Base-by-base conservation (phyloP, 2,113 vertebrate species). In the Podarcis raffonei region DNA sequence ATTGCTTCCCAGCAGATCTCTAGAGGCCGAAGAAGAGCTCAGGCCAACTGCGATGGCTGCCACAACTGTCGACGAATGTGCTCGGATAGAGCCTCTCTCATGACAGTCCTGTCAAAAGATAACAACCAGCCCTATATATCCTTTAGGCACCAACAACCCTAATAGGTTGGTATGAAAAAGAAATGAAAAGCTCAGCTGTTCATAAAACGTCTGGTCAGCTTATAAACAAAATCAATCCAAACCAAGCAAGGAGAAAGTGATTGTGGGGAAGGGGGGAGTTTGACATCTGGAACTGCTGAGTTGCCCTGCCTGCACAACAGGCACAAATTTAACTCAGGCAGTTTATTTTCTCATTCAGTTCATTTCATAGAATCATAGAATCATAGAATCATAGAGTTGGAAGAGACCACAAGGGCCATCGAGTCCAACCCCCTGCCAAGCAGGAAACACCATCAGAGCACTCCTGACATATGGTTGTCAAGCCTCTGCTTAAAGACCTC, bases 91-190 rank as follows among this genome's bases (percentile, higher is more conserved):
- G 88, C 85, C 92, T 94, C 93, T 91, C 93, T 91, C 82, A 89
- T 95, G 94, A 96, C 90, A 95, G 92, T n/a, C 86, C 89, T 91
- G 90, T 95, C 94, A 94, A 95, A 93, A 92, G 90, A 86, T 87
- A 95, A 84, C 30, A 74, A 91, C 93, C 75, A 90, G 89, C 89
- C 90, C 32, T 89, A 80, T 65, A 83, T 81, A 37, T 81, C 90
- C 93, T 91, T 90, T 39, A 90, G 93, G 86, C 87, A 66, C 90
- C 91, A 86, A 78, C 81, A 93, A 81, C 35, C 59, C 53, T 93
- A 88, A 92, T 92, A 82, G 81, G n/a, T 48, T 85, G 77, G 20
- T 37, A 92, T 92, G 81, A 93, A 93, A 53, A 93, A 1, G 3
- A 90, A 92, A 90, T 1, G 0, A 53, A 92, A 90, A 79, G 30